Evolutionary conservation across 2,113 vertebrate species (phyloP).

Genomic region (Geothlypis trichas): DNA sequence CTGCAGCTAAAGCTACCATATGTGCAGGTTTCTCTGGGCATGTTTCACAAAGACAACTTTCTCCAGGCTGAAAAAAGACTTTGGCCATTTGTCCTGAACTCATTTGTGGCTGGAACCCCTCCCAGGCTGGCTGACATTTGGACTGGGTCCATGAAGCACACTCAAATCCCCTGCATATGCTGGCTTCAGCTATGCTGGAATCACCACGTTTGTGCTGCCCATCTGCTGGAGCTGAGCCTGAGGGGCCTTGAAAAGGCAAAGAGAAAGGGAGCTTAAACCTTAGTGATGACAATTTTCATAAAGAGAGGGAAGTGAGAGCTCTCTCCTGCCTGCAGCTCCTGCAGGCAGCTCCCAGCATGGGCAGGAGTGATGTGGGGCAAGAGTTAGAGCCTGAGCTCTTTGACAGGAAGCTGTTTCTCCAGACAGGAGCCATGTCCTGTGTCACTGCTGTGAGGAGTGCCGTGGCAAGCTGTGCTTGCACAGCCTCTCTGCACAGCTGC

Average conservation of each 20-base stretch:
- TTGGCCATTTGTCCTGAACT: slow-evolving; percentile 2
- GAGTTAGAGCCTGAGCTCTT: neutral
- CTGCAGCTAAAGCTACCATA: slow-evolving; percentile 28
- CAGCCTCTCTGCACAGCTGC: neutral
- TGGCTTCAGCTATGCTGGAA: neutral
- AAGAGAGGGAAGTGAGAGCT: neutral
- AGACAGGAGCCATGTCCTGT: neutral
- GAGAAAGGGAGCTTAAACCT: neutral
- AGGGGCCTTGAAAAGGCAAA: neutral
- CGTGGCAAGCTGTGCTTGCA: accelerated
- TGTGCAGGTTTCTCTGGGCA: slow-evolving; percentile 20
- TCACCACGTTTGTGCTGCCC: neutral
- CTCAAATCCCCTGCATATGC: neutral
- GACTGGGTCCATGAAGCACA: neutral
- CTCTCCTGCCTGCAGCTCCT: neutral
- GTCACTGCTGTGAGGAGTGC: neutral
- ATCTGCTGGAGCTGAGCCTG: neutral
- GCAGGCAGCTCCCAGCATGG: neutral
- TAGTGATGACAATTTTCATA: neutral
- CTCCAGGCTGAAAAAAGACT: slow-evolving; percentile 17
- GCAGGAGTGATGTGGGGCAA: neutral
- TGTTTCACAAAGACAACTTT: slow-evolving; percentile 24
- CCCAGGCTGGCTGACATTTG: neutral
- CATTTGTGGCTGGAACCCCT: neutral
- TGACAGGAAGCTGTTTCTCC: neutral